These are phyloP conservation scores for Myotis pilosus DNA, from an alignment of 2,797 vertebrate species.

Conservation along the genomic window DNA sequence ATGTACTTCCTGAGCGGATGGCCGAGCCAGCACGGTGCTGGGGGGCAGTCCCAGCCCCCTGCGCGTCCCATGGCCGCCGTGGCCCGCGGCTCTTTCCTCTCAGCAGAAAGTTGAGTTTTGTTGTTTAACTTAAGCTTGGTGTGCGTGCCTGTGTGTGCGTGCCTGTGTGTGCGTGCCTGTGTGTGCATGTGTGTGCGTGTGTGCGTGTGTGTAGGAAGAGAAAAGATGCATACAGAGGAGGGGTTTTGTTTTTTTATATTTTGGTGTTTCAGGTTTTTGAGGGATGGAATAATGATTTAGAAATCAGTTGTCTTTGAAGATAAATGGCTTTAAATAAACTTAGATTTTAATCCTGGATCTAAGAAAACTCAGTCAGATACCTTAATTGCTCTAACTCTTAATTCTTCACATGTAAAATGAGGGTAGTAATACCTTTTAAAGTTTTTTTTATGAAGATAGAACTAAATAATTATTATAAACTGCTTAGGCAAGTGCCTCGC, in stretches of 20 bases:
- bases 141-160: not conserved
- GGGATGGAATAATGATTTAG: not conserved
- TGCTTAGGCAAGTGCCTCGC: not conserved
- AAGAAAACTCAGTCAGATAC: not conserved
- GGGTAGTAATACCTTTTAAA: not conserved
- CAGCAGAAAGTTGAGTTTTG: not conserved
- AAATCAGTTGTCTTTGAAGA: not conserved
- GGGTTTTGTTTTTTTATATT: not conserved
- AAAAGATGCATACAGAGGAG: not conserved
- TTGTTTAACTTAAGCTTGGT: not conserved
- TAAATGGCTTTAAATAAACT: slow-evolving; percentile 26
- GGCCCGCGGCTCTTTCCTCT: not conserved
- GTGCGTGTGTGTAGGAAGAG: not conserved
- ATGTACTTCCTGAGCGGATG: not conserved
- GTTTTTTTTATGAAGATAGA: not conserved
- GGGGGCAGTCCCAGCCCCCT: not conserved
- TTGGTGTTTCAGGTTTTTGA: not conserved
- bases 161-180: too few relatives aligned
- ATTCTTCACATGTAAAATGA: not conserved
- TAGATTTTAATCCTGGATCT: not conserved
- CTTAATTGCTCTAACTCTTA: not conserved
- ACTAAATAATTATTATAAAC: not conserved
- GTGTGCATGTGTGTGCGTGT: too few relatives aligned
- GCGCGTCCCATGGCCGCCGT: not conserved
- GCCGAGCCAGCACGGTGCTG: too few relatives aligned